A percentile compares a stretch with the other conserved stretches of the same genome.
Conservation (phyloP, 2,888 invertebrate genomes). For the Lasioglossum pauxillum region DNA sequence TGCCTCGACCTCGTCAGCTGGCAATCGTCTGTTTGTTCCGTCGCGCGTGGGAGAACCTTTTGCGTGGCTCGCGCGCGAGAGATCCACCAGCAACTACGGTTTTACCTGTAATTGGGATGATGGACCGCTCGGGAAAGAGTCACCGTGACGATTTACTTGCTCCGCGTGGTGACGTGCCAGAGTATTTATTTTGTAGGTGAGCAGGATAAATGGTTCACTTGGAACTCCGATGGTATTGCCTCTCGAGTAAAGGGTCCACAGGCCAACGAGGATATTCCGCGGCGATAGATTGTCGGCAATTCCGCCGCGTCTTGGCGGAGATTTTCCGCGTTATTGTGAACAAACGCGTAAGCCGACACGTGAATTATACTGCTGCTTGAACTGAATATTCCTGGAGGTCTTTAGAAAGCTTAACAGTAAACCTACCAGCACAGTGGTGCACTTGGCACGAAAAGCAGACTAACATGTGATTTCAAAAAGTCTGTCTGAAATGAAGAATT, state of each 20-base stretch:
- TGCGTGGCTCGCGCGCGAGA: not conserved
- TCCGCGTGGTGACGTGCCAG: not conserved
- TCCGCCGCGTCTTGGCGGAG: not conserved
- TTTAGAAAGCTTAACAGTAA: not conserved
- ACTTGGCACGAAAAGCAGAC: not conserved
- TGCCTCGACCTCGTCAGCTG: not conserved
- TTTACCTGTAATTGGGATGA: conserved; percentile 17
- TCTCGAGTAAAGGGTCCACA: not conserved
- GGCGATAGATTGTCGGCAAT: not conserved
- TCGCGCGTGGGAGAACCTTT: not conserved
- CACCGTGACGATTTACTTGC: not conserved
- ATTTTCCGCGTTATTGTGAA: not conserved
- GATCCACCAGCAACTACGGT: not conserved
- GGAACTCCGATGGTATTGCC: not conserved
- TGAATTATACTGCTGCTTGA: not conserved
- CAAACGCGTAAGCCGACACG: not conserved
- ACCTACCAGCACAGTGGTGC: not conserved
- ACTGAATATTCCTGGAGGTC: not conserved
- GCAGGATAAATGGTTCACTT: not conserved
- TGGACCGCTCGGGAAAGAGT: not conserved
- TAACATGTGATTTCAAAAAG: not conserved
- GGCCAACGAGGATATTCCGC: not conserved
- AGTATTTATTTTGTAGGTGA: conserved; percentile 12
- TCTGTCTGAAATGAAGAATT: too few relatives aligned
- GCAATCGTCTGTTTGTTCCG: not conserved